Evolutionary conservation across 1,140 invertebrate species (phyloP).

Genomic region (Plodia interpunctella): DNA sequence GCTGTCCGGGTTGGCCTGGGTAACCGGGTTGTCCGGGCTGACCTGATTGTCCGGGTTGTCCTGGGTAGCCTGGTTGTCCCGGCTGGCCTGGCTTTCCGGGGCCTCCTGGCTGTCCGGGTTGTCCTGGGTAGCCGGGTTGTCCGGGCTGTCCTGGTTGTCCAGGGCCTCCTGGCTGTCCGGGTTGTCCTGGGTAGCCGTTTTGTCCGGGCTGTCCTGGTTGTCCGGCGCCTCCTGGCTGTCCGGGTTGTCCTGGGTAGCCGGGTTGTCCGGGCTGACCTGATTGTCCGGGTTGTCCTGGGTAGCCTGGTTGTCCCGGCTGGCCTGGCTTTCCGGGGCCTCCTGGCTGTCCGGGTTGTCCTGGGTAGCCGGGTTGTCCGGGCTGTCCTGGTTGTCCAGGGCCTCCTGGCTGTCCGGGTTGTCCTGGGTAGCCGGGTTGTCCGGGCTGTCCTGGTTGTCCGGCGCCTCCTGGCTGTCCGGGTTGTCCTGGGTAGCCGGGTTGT

Average conservation of each 20-base stretch:
- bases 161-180: constrained; percentile 19
- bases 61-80: constrained; percentile 14
- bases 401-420: constrained; percentile 32
- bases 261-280: too few species aligned
- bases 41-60: constrained; percentile 15
- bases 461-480: too few species aligned
- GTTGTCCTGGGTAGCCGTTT: constrained; percentile 16
- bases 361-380: constrained; percentile 23
- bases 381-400: constrained; percentile 26
- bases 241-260: too few species aligned
- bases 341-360: constrained; percentile 7
- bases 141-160: constrained; percentile 20
- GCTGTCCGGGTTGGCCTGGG: constrained; percentile 14
- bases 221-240: too few species aligned
- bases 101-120: constrained; percentile 20
- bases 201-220: constrained; percentile 17
- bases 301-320: background rate
- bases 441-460: too few species aligned
- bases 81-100: constrained; percentile 18
- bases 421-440: constrained; percentile 9
- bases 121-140: constrained; percentile 20
- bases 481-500: too few species aligned
- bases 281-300: too few species aligned
- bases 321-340: constrained; percentile 9
- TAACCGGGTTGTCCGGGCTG: constrained; percentile 18